Evolutionary conservation across 2,797 vertebrate species (phyloP).

Genomic region (Nyctibius grandis): DNA sequence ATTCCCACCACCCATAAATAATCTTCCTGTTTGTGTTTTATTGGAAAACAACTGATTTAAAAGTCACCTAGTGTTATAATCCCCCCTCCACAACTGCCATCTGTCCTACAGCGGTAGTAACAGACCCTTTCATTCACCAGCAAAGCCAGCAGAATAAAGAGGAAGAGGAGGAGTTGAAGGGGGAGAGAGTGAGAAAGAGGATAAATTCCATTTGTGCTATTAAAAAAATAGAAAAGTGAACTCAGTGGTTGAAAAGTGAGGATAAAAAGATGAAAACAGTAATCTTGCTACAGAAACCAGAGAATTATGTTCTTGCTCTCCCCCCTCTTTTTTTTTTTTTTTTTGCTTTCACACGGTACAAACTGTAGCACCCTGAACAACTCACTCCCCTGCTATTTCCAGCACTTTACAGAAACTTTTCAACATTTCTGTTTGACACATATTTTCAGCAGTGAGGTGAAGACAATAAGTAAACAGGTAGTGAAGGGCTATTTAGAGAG

Average conservation of each 20-base stretch:
- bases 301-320: conserved; percentile 76
- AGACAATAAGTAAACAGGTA: conserved; percentile 83
- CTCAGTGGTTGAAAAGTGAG: conserved; percentile 78
- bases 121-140: conserved; percentile 72
- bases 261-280: conserved; percentile 83
- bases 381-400: conserved; percentile 80
- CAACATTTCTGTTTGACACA: conserved; percentile 79
- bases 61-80: conserved; percentile 59
- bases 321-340: conserved; percentile 1
- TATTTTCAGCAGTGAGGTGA: conserved; percentile 81
- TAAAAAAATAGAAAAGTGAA: conserved; percentile 75
- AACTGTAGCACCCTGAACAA: conserved; percentile 77
- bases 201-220: conserved; percentile 79
- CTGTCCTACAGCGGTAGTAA: conserved; percentile 57
- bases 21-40: conserved; percentile 40
- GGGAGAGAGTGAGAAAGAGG: conserved; percentile 65
- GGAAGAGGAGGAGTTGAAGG: conserved; percentile 59
- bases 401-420: conserved; percentile 82
- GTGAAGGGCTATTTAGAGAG: conserved; percentile 80
- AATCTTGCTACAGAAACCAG: conserved; percentile 83
- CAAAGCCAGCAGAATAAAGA: conserved; percentile 50
- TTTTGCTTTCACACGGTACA: conserved; percentile 75
- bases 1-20: conserved; percentile 43
- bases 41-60: conserved; percentile 68
- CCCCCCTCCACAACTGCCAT: conserved; percentile 53